Evolutionary conservation across 2,113 vertebrate species (phyloP), one percentile per base, ranked within the genome.

Genomic region (Tretioscincus oriximinensis): DNA sequence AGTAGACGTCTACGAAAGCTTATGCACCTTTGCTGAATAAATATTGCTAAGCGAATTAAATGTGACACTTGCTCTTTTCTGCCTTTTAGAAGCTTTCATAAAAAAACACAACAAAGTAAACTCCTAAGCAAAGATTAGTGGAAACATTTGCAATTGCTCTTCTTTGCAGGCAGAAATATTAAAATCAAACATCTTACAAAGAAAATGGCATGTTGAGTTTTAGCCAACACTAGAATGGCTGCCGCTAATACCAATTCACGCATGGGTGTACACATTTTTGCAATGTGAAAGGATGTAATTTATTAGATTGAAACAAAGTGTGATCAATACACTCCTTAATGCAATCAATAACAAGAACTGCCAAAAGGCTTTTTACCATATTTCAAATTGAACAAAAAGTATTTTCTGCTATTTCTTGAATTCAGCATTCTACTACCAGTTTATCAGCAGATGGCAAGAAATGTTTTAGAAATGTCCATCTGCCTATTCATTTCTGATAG

Each of bases 371-470:
- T 76, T 82, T 76, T 82, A 76, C 58, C 58, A 49, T 69, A 76
- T 76, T 68, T 82, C 54, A 76, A 22, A 49, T 21, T 70, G 73
- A 28, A 12, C 2, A 58, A 47, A 67, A 61, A 68, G 26, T 58
- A 28, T 65, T 76, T 76, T 63, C 80, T 82, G 66, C 69, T 41
- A 70, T 76, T 70, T 78, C 65, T 76, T 70, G n/a, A 63, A 76
- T 69, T 70, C 80, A 31, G 35, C 80, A 70, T 82, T 82, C 54
- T 66, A 63, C 80, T 69, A 70, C 69, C 80, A 81, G 54, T 68
- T 82, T 82, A 76, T 69, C 54, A 82, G 73, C 80, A 82, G 80
- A 82, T 82, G 80, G 80, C 66, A 82, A 76, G 66, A 76, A 76
- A 69, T 63, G 41, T 82, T 82, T 82, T 66, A 76, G 26, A n/a